Percentiles rank a stretch among this genome's conserved stretches.
phyloP scores from a whole-genome alignment of 2,888 invertebrate species.

The Chelonus formosanus region DNA sequence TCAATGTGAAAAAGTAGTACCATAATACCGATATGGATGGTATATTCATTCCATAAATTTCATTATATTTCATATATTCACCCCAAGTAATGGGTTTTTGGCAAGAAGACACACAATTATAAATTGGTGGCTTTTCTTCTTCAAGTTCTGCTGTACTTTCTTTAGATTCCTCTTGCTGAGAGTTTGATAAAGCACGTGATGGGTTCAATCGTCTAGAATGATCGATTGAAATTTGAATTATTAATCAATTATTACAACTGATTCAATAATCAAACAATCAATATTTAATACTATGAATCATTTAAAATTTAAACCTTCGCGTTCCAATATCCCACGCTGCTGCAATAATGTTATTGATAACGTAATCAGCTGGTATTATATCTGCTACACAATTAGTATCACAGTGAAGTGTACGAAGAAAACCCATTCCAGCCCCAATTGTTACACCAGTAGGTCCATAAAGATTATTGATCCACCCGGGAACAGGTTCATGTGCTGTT shows the following conservation, averaged over 20 bases:
- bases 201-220: too few species aligned
- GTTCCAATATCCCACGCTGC: constrained; percentile 68
- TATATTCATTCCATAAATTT: constrained; percentile 67
- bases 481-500: constrained; percentile 63
- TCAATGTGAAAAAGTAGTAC: constrained; percentile 71
- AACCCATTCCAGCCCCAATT: constrained; percentile 68
- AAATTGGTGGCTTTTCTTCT: constrained; percentile 72
- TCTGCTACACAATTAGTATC: constrained; percentile 69
- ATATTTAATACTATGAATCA: too few species aligned
- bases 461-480: constrained; percentile 76
- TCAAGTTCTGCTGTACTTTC: background rate
- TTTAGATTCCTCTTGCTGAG: too few species aligned
- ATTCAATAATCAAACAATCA: too few species aligned
- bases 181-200: too few species aligned
- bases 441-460: constrained; percentile 74
- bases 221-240: too few species aligned
- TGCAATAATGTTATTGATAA: constrained; percentile 71
- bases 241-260: too few species aligned
- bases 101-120: constrained; percentile 85
- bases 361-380: constrained; percentile 75
- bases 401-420: constrained; percentile 71
- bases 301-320: background rate
- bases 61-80: constrained; percentile 68
- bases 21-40: constrained; percentile 73
- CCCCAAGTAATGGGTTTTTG: constrained; percentile 85